These are phyloP conservation scores for Drosophila falleni DNA, from an alignment of 2,888 invertebrate genomes.

Conservation along the genomic window DNA sequence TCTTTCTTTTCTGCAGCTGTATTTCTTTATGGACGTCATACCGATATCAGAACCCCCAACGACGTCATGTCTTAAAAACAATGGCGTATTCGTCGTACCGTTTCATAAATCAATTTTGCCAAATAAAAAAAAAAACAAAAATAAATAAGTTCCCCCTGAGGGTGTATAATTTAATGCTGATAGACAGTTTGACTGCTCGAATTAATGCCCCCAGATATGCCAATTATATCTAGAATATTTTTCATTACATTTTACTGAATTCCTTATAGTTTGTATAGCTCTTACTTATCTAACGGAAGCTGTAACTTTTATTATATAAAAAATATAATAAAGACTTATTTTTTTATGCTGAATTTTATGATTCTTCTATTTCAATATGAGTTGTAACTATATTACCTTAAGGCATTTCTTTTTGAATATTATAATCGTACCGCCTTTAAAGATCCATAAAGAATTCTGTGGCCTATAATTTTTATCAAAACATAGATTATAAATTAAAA, in stretches of 20 bases:
- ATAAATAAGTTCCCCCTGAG: background rate
- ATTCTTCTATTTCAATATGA: too few species aligned
- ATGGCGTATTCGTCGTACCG: slow-evolving; percentile 37
- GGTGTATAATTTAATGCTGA: slow-evolving; percentile 25
- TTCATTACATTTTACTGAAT: background rate
- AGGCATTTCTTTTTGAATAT: too few species aligned
- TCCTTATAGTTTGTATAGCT: background rate
- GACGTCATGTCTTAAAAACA: slow-evolving; percentile 47
- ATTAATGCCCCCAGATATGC: slow-evolving; percentile 24
- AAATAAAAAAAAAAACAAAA: background rate
- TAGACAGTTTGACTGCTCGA: slow-evolving; percentile 49
- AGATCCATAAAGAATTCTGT: too few species aligned
- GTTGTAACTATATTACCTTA: too few species aligned
- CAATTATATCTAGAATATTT: background rate
- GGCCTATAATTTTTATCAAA: too few species aligned
- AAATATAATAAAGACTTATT: too few species aligned
- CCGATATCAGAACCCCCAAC: slow-evolving; percentile 1
- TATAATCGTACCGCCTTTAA: too few species aligned
- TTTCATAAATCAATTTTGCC: slow-evolving; percentile 36
- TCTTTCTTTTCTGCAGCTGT: slow-evolving; percentile 7
- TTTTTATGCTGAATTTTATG: too few species aligned
- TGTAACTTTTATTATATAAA: background rate
- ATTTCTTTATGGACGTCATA: slow-evolving; percentile 48
- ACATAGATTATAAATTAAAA: slow-evolving; percentile 3
- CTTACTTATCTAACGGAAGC: background rate